Conservation (phyloP, 2,888 invertebrate species). For the Folsomia candida region DNA sequence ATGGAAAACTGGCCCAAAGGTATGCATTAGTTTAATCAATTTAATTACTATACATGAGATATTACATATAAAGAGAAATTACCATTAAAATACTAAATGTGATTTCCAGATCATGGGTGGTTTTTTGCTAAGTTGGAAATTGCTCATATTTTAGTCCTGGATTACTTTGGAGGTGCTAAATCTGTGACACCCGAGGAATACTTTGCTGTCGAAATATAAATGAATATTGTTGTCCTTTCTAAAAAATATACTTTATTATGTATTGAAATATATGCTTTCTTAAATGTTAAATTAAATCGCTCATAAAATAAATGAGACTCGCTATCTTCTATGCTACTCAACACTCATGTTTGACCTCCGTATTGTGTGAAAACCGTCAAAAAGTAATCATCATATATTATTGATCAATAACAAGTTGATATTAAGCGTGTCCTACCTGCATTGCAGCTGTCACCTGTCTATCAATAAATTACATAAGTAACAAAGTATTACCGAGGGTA, state of each 20-base stretch:
- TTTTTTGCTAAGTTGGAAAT: slow-evolving; percentile 76
- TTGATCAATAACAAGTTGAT: too few species aligned
- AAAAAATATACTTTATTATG: not conserved
- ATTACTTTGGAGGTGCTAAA: slow-evolving; percentile 76
- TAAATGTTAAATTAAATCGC: too few species aligned
- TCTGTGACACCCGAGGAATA: slow-evolving; percentile 66
- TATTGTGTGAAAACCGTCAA: too few species aligned
- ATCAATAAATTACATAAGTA: too few species aligned
- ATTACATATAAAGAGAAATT: not conserved
- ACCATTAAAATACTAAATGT: not conserved
- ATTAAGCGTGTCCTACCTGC: too few species aligned
- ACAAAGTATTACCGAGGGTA: too few species aligned
- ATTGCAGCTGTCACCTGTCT: too few species aligned
- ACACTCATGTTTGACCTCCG: too few species aligned
- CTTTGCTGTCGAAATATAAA: slow-evolving; percentile 51
- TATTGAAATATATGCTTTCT: too few species aligned
- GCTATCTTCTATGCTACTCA: too few species aligned
- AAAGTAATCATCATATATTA: too few species aligned
- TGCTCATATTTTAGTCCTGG: slow-evolving; percentile 69
- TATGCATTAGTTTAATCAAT: slow-evolving; percentile 51
- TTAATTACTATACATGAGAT: not conserved
- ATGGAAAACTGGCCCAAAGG: slow-evolving; percentile 68
- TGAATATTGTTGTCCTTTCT: not conserved
- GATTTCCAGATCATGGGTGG: slow-evolving; percentile 71
- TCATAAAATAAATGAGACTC: too few species aligned